Conservation (phyloP, 2,888 invertebrate genomes). For the Cistogaster globosa region DNA sequence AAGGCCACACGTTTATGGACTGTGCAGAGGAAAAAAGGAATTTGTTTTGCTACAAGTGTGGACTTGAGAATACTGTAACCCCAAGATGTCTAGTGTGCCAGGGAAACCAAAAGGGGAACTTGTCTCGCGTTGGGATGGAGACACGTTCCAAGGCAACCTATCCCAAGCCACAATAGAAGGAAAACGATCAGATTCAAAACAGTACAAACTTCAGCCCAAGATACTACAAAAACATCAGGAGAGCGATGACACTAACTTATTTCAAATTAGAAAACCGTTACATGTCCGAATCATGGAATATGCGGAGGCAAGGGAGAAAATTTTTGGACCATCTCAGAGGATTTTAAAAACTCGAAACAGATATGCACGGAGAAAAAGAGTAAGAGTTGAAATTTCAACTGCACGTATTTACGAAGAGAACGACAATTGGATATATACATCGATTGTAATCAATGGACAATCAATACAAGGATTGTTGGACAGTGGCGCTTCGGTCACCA, state of each 20-base stretch:
- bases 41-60: conserved; percentile 9
- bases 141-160: not conserved
- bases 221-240: not conserved
- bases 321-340: not conserved
- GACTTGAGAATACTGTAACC: not conserved
- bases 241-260: not conserved
- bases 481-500: not conserved
- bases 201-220: not conserved
- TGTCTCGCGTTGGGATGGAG: not conserved
- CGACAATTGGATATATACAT: not conserved
- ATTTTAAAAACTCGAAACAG: not conserved
- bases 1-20: not conserved
- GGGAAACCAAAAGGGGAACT: not conserved
- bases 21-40: not conserved
- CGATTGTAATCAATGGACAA: not conserved
- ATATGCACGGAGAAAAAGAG: not conserved
- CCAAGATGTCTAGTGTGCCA: not conserved
- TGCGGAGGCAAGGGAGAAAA: not conserved
- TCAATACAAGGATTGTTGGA: not conserved
- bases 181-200: not conserved
- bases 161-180: not conserved
- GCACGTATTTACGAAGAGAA: not conserved
- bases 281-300: not conserved
- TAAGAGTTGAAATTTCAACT: not conserved
- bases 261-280: too few species aligned